A percentile compares a stretch with the other conserved stretches of the same genome.
Conservation (phyloP, 1,140 invertebrate species). For the Pemphigus obesinymphae region DNA sequence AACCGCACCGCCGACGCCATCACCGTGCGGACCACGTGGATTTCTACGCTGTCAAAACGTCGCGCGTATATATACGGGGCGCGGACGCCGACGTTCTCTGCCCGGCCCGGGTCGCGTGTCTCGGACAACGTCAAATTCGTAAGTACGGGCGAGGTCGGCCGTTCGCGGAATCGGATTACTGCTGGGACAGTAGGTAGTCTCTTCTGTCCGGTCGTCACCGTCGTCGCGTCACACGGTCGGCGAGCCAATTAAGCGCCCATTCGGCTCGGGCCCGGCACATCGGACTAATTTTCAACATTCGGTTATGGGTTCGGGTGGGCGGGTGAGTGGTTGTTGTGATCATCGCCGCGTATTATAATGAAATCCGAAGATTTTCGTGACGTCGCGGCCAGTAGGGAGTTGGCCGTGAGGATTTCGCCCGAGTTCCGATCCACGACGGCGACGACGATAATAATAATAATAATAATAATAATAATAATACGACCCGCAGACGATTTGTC, state of each 20-base stretch:
- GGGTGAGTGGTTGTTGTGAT: no score
- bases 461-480: no score
- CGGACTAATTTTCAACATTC: neutral
- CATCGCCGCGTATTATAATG: neutral
- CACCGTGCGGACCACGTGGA: neutral
- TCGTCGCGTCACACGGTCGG: neutral
- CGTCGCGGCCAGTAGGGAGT: neutral
- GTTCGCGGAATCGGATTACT: neutral
- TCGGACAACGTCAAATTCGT: neutral
- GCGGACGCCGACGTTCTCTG: neutral
- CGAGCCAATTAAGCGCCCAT: conserved; percentile 5
- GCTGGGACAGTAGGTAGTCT: neutral
- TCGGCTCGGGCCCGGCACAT: neutral
- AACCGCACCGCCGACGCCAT: neutral
- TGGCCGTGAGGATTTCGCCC: neutral
- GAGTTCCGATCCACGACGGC: neutral
- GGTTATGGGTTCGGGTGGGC: no score
- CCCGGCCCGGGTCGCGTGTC: neutral
- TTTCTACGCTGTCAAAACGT: no score
- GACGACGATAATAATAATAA: no score
- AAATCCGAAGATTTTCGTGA: neutral
- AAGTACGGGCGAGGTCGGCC: neutral
- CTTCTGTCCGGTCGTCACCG: no score
- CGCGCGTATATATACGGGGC: neutral
- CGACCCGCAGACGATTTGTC: neutral